phyloP scores from a whole-genome alignment of 2,888 invertebrate genomes.

The Heterodera filipjevi region DNA sequence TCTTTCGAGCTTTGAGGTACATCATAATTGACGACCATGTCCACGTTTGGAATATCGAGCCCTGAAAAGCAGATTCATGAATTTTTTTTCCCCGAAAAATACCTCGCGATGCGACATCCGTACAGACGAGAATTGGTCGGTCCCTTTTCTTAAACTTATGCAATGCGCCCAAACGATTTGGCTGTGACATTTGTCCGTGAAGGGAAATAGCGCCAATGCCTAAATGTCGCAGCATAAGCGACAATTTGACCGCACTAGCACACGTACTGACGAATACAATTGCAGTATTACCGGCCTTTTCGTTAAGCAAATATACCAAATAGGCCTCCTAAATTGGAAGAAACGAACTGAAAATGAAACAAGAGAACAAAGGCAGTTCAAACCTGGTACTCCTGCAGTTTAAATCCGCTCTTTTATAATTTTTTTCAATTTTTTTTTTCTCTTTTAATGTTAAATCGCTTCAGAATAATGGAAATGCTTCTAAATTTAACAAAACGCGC shows the following conservation, averaged over 20 bases:
- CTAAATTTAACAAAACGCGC: too few relatives aligned
- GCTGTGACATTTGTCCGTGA: conserved; percentile 99
- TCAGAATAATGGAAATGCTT: too few relatives aligned
- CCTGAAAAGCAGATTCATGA: conserved; percentile 69
- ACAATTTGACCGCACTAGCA: conserved; percentile 84
- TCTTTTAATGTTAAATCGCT: too few relatives aligned
- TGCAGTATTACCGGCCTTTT: conserved; percentile 86
- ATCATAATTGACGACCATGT: conserved; percentile 94
- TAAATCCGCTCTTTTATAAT: too few relatives aligned
- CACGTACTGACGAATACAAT: conserved; percentile 97
- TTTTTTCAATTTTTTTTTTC: too few relatives aligned
- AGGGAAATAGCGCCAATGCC: conserved; percentile 88
- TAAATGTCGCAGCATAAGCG: conserved; percentile 84
- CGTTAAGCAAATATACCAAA: conserved; percentile 89
- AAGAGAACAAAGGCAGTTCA: too few relatives aligned
- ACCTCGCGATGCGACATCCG: conserved; percentile 90
- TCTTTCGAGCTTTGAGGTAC: conserved; percentile 98
- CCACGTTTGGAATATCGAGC: conserved; percentile 96
- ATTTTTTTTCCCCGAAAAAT: conserved; percentile 19
- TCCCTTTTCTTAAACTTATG: conserved; percentile 94
- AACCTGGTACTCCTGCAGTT: too few relatives aligned
- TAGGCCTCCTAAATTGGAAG: conserved; percentile 80
- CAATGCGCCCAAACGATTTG: conserved; percentile 88
- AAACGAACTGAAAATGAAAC: too few relatives aligned
- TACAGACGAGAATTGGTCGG: conserved; percentile 92